These are phyloP conservation scores for Platycercus adscitus DNA, from an alignment of 2,113 vertebrate genomes.

Conservation along the genomic window DNA sequence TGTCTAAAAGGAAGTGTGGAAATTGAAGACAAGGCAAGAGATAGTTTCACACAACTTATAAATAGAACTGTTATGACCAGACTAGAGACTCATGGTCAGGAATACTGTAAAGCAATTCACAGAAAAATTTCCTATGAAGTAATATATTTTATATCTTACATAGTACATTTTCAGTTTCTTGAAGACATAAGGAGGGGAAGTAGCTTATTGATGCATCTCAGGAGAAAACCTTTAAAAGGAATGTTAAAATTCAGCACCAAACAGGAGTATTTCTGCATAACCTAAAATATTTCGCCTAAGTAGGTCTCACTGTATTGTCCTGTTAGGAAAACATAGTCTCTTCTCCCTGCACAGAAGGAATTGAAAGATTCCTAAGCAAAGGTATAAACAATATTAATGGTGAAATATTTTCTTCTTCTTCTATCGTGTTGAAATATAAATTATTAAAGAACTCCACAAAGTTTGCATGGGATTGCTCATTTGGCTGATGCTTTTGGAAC, in stretches of 20 bases:
- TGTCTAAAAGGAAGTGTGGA: constrained; percentile 9
- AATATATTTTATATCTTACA: not conserved
- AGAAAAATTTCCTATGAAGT: not conserved
- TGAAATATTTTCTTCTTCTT: not conserved
- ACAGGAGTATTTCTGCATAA: not conserved
- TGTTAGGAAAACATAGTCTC: not conserved
- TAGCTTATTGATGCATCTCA: not conserved
- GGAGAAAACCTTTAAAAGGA: not conserved
- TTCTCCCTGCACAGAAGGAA: not conserved
- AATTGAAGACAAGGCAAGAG: not conserved
- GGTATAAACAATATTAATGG: not conserved
- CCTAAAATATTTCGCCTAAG: not conserved
- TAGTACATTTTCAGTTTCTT: not conserved
- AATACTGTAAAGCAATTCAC: not conserved
- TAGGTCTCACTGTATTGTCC: not conserved
- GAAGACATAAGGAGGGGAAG: not conserved
- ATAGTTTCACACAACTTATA: not conserved
- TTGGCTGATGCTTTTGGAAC: not conserved
- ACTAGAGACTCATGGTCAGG: not conserved
- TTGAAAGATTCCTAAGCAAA: not conserved
- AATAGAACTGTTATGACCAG: not conserved
- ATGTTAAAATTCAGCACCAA: constrained; percentile 6
- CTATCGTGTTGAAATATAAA: not conserved
- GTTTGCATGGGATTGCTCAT: not conserved
- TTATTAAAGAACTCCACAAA: not conserved